Base-by-base conservation (phyloP, 2,797 vertebrate species). In the Cyprinodon diabolis region DNA sequence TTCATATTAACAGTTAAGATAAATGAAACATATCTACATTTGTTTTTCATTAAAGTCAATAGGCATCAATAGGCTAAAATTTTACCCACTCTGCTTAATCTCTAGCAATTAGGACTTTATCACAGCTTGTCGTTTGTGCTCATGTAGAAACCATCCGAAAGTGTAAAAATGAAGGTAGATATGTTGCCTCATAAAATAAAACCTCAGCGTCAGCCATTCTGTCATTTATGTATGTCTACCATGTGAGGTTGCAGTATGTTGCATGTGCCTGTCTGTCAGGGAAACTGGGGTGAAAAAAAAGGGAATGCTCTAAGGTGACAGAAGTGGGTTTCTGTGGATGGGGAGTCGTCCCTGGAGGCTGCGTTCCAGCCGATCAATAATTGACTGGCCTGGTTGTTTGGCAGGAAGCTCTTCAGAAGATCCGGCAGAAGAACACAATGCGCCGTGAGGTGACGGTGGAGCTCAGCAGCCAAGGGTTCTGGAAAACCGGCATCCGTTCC, bases 371-470 rank as follows among this genome's bases (percentile, higher is more conserved):
- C 9, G 81, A 91, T 92, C 91, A 89, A 89, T 93, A 90, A 92
- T 91, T 89, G 84, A 89, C 82, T 80, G 77, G 74, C 66, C 37
- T 89, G 75, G 52, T 87, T 86, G 84, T 90, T 85, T 90, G 78
- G 81, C 91, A 92, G 98, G 98, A 99, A 94, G 97, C 98, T 0
- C 96, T 99, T 86, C 98, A 99, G 92, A 99, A 99, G 94, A 99
- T 99, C 88, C 95, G 98, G 65, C 98, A 99, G 95, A 99, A 99
- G 94, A 99, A 99, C 90, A 99, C 97, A 0, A 99, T 99, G 98
- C 95, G 98, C 66, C 95, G 98, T 57, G 98, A 99, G 94, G 98
- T 99, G 86, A 99, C 98, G 0, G 98, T 99, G 54, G 98, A 99
- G 88, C 94, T 99, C 68, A 99, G 97, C 89, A 99, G 98, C 84